phyloP scores from a whole-genome alignment of 2,888 invertebrate genomes.

The Habrosyne pyritoides region DNA sequence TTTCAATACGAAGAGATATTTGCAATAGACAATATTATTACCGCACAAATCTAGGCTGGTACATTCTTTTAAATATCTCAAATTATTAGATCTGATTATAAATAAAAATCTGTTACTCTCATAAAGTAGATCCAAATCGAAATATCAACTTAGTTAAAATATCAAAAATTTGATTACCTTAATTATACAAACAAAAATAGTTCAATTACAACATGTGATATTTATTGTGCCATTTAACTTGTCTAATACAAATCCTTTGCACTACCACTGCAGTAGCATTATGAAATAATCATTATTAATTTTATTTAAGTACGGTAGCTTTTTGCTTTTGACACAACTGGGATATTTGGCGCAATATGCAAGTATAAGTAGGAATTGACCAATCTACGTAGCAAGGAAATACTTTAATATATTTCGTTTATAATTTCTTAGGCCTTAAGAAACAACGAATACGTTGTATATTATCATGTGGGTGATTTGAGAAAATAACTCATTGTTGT shows the following conservation, averaged over 20 bases:
- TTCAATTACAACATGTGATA: background rate
- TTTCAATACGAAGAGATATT: too few species aligned
- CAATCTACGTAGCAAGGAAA: too few species aligned
- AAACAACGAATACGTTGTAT: too few species aligned
- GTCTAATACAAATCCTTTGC: background rate
- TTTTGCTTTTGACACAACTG: slow-evolving; percentile 17
- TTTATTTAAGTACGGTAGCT: background rate
- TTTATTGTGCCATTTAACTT: background rate
- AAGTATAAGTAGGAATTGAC: slow-evolving; percentile 14
- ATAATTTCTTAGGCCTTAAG: background rate
- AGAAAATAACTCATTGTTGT: too few species aligned
- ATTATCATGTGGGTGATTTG: too few species aligned
- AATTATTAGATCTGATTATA: background rate
- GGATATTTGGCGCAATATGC: slow-evolving; percentile 17
- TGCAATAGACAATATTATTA: too few species aligned
- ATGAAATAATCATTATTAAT: background rate
- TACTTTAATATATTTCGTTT: too few species aligned
- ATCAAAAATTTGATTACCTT: background rate
- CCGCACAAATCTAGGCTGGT: too few species aligned
- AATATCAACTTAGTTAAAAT: slow-evolving; percentile 10
- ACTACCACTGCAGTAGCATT: background rate
- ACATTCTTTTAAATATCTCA: too few species aligned
- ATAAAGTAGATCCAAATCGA: slow-evolving; percentile 8
- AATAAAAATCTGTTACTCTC: background rate
- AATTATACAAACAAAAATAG: background rate